A percentile compares a stretch with the other conserved stretches of the same genome.
Evolutionary conservation across 2,888 invertebrate genomes (phyloP).

Genomic region (Adineta ricciae): DNA sequence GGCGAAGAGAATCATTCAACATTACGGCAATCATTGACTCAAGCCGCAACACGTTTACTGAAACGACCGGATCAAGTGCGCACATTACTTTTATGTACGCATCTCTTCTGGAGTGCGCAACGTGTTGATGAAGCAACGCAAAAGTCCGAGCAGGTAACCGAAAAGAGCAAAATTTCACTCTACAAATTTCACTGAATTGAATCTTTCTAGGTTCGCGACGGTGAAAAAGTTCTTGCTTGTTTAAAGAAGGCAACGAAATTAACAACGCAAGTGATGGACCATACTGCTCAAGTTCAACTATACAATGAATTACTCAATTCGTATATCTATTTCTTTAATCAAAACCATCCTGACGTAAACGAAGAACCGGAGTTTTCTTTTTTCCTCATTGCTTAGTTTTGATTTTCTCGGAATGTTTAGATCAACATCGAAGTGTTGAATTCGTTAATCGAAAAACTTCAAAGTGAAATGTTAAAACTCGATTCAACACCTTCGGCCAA

Average conservation of each 20-base stretch:
- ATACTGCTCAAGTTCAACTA: constrained; percentile 84
- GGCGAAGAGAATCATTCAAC: constrained; percentile 93
- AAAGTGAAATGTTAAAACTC: not conserved
- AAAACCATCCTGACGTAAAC: constrained; percentile 32
- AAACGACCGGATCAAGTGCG: constrained; percentile 97
- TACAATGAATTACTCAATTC: constrained; percentile 71
- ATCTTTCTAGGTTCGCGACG: constrained; percentile 56
- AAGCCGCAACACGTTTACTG: constrained; percentile 84
- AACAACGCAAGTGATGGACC: constrained; percentile 93
- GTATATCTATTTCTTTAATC: constrained; percentile 38
- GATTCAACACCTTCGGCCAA: not conserved
- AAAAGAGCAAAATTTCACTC: not conserved
- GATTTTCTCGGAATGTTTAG: no score
- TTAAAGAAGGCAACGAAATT: constrained; percentile 86
- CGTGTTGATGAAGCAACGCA: constrained; percentile 36
- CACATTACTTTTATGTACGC: constrained; percentile 81
- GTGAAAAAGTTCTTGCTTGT: constrained; percentile 80
- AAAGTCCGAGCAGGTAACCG: constrained; percentile 38
- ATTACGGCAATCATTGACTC: constrained; percentile 81
- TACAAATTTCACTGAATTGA: no score
- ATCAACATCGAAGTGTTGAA: not conserved
- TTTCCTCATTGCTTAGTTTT: no score
- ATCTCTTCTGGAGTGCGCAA: constrained; percentile 78
- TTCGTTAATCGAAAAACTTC: constrained; percentile 2
- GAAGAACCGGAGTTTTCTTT: not conserved